Percentiles rank a stretch among this genome's conserved stretches.
These are phyloP conservation scores for Osedax fenrisi DNA, from an alignment of 2,888 invertebrate species.

Conservation along the genomic window DNA sequence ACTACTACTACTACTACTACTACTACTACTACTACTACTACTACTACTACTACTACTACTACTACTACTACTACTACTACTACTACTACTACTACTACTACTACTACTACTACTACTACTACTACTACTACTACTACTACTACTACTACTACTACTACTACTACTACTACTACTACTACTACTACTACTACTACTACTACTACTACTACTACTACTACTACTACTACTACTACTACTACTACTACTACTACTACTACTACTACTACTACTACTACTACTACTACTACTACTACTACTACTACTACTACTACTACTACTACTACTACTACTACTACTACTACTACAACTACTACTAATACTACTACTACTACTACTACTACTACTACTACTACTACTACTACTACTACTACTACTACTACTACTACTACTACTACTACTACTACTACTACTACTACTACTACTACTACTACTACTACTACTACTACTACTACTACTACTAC, in stretches of 20 bases:
- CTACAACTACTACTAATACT: no score
- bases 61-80: background rate
- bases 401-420: conserved; percentile 5
- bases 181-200: no score
- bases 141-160: background rate
- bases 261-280: no score
- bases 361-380: background rate
- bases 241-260: no score
- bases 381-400: conserved; percentile 7
- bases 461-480: background rate
- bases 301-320: no score
- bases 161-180: background rate
- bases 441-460: background rate
- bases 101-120: conserved; percentile 7
- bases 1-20: background rate
- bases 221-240: no score
- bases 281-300: no score
- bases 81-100: conserved; percentile 10
- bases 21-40: conserved; percentile 10
- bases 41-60: conserved; percentile 4
- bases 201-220: no score
- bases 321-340: no score
- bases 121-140: conserved; percentile 1
- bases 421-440: background rate
- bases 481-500: background rate